A percentile compares a stretch with the other conserved stretches of the same genome.
Conservation (phyloP, 1,140 invertebrate genomes). For the Gerris buenoi region DNA sequence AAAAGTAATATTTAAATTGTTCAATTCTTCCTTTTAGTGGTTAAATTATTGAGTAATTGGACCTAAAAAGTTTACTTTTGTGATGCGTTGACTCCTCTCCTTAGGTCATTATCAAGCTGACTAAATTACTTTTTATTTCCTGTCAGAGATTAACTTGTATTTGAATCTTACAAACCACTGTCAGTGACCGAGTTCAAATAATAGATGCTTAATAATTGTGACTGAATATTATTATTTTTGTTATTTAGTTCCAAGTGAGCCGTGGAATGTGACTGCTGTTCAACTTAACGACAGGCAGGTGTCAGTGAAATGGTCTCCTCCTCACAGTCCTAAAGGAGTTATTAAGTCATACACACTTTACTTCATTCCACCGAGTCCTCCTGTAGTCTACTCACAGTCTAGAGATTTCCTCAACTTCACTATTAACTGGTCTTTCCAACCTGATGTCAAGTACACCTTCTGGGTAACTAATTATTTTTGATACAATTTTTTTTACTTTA, state of each 20-base stretch:
- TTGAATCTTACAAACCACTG: too few relatives aligned
- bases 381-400: slow-evolving; percentile 23
- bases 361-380: slow-evolving; percentile 40
- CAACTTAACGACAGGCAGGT: slow-evolving; percentile 47
- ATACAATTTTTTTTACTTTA: too few relatives aligned
- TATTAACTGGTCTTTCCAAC: slow-evolving; percentile 37
- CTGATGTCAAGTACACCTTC: slow-evolving; percentile 50
- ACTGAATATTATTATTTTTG: slow-evolving; percentile 6
- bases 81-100: too few relatives aligned
- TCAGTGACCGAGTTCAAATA: too few relatives aligned
- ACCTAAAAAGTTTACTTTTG: too few relatives aligned
- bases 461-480: slow-evolving; percentile 49
- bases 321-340: slow-evolving; percentile 42
- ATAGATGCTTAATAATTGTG: too few relatives aligned
- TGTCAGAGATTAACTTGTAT: too few relatives aligned
- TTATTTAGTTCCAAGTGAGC: slow-evolving; percentile 42
- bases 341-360: slow-evolving; percentile 47
- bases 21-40: too few relatives aligned
- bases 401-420: neutral
- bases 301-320: slow-evolving; percentile 48
- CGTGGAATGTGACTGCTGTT: slow-evolving; percentile 42
- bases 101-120: too few relatives aligned
- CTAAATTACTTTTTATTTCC: too few relatives aligned
- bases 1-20: too few relatives aligned
- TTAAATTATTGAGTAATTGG: too few relatives aligned